These are phyloP conservation scores for Drosophila mojavensis DNA, from an alignment of 1,140 invertebrate genomes.

Conservation along the genomic window DNA sequence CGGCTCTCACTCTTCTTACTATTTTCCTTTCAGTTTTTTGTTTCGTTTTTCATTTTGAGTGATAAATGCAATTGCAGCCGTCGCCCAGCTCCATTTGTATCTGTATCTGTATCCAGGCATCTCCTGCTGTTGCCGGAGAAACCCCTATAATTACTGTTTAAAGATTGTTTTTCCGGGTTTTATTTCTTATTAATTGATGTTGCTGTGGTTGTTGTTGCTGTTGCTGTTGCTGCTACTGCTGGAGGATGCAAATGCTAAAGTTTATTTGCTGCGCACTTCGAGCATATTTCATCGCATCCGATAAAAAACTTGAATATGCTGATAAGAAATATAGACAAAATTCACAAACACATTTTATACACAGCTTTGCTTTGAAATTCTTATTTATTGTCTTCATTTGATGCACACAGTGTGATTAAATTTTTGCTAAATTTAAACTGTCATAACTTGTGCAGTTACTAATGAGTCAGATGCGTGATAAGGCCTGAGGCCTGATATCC, in stretches of 20 bases:
- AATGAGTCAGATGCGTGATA: too few relatives aligned
- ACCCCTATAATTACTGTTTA: slow-evolving; percentile 47
- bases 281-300: not conserved
- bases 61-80: slow-evolving; percentile 45
- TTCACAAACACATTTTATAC: too few relatives aligned
- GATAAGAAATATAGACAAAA: not conserved
- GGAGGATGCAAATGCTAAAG: slow-evolving; percentile 16
- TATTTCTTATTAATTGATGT: slow-evolving; percentile 54
- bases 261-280: slow-evolving; percentile 9
- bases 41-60: slow-evolving; percentile 20
- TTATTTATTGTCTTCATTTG: too few relatives aligned
- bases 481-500: too few relatives aligned
- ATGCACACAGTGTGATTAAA: too few relatives aligned
- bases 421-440: too few relatives aligned
- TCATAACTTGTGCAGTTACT: too few relatives aligned
- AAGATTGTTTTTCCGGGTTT: slow-evolving; percentile 54
- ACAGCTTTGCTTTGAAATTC: too few relatives aligned
- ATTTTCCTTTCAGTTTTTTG: not conserved
- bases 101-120: slow-evolving; percentile 25
- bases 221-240: slow-evolving; percentile 8
- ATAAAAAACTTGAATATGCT: not conserved
- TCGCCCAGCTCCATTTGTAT: slow-evolving; percentile 14
- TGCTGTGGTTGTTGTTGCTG: not conserved
- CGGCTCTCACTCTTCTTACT: slow-evolving; percentile 17
- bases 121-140: slow-evolving; percentile 20